phyloP scores from a whole-genome alignment of 2,888 invertebrate genomes.

The Ferdinandea cuprea region DNA sequence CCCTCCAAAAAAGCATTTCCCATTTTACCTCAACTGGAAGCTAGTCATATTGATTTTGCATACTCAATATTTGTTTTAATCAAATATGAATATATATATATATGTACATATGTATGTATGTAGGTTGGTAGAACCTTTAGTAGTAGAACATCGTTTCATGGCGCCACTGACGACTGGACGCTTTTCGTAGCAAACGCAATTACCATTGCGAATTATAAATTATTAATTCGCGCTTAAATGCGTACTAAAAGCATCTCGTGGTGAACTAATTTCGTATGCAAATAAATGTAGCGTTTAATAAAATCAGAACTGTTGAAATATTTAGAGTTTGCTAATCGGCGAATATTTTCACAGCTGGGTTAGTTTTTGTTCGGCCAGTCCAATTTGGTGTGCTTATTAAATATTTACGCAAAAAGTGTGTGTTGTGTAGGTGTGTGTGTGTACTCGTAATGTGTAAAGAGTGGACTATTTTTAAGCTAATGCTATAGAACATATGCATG shows the following conservation, averaged over 20 bases:
- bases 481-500: no score
- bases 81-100: slow-evolving; percentile 50
- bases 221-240: slow-evolving; percentile 52
- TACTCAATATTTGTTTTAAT: slow-evolving; percentile 69
- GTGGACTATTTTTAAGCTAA: no score
- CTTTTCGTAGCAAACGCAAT: slow-evolving; percentile 30
- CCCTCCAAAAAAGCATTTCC: background rate
- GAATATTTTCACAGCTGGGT: slow-evolving; percentile 64
- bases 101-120: no score
- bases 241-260: slow-evolving; percentile 53
- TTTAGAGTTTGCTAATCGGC: slow-evolving; percentile 63
- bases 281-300: slow-evolving; percentile 60
- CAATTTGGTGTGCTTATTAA: background rate
- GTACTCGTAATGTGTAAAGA: background rate
- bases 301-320: slow-evolving; percentile 66
- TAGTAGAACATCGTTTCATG: background rate
- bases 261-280: slow-evolving; percentile 67
- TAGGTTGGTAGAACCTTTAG: background rate
- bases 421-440: no score
- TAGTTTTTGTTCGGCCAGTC: background rate
- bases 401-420: slow-evolving; percentile 14
- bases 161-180: slow-evolving; percentile 10
- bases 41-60: slow-evolving; percentile 57
- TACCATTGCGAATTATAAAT: slow-evolving; percentile 60
- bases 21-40: slow-evolving; percentile 30